Conservation (phyloP, 1,140 invertebrate species). For the Vanessa tameamea region DNA sequence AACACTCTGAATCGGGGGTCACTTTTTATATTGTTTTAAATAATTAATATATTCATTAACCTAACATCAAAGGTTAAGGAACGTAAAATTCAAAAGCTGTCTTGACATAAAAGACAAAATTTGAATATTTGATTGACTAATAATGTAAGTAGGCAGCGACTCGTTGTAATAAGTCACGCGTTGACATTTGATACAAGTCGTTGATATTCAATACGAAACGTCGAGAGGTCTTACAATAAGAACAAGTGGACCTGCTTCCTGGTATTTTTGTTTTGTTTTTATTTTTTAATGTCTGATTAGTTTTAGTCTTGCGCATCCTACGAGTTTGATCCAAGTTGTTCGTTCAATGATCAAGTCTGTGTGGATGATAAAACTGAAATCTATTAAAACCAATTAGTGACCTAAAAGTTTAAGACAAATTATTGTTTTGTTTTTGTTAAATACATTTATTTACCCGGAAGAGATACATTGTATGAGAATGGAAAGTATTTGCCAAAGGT, state of each 20-base stretch:
- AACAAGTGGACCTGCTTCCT: neutral
- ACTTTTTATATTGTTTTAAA: neutral
- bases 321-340: no score
- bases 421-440: neutral
- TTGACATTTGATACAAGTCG: slow-evolving; percentile 5
- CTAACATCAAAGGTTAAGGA: slow-evolving; percentile 2
- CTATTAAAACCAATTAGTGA: neutral
- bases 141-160: neutral
- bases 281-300: no score
- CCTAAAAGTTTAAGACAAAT: neutral
- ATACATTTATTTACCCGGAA: neutral
- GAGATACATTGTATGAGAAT: neutral
- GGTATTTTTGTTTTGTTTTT: slow-evolving; percentile 1
- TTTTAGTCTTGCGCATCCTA: no score
- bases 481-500: neutral
- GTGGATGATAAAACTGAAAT: neutral
- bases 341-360: no score
- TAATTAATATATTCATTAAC: neutral
- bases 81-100: neutral
- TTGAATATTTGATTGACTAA: slow-evolving; percentile 1
- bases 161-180: slow-evolving; percentile 1
- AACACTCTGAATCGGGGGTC: neutral
- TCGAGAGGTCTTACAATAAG: neutral
- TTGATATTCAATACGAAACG: neutral
- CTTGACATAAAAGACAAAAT: slow-evolving; percentile 2